Percentiles rank a stretch among this genome's conserved stretches.
These are phyloP conservation scores for Microctenopoma lineatum DNA, from an alignment of 2,797 vertebrate species.

Conservation along the genomic window DNA sequence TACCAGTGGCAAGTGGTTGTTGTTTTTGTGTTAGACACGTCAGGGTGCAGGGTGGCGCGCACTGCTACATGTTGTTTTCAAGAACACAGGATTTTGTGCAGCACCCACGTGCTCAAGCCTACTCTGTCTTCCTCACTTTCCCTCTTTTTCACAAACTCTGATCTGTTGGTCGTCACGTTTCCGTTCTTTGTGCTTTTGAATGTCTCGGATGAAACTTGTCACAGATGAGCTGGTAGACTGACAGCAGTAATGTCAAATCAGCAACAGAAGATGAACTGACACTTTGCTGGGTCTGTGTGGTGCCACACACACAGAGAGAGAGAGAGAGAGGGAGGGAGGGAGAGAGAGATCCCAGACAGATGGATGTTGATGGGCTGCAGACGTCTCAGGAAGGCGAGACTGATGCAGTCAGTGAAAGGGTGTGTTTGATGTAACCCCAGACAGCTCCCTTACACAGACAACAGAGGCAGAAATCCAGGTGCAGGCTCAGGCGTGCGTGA, in stretches of 20 bases:
- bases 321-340: not conserved
- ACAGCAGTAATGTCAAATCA: slow-evolving; percentile 57
- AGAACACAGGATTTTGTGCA: slow-evolving; percentile 16
- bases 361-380: slow-evolving; percentile 64
- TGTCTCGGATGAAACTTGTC: slow-evolving; percentile 33
- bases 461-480: slow-evolving; percentile 37
- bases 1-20: not conserved
- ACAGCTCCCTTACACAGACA: slow-evolving; percentile 48
- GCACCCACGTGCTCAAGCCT: not conserved
- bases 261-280: slow-evolving; percentile 46
- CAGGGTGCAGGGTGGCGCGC: not conserved
- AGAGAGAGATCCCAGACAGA: slow-evolving; percentile 54
- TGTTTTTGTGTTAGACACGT: slow-evolving; percentile 6
- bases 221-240: slow-evolving; percentile 51
- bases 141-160: slow-evolving; percentile 5
- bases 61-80: slow-evolving; percentile 9
- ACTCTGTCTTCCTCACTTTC: not conserved
- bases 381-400: slow-evolving; percentile 55
- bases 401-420: slow-evolving; percentile 45
- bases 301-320: no score
- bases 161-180: slow-evolving; percentile 30
- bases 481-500: slow-evolving; percentile 33
- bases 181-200: slow-evolving; percentile 17
- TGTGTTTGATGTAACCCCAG: slow-evolving; percentile 65
- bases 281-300: slow-evolving; percentile 42